Conservation (phyloP, 1,140 invertebrate species). For the Drosophila athabasca region DNA sequence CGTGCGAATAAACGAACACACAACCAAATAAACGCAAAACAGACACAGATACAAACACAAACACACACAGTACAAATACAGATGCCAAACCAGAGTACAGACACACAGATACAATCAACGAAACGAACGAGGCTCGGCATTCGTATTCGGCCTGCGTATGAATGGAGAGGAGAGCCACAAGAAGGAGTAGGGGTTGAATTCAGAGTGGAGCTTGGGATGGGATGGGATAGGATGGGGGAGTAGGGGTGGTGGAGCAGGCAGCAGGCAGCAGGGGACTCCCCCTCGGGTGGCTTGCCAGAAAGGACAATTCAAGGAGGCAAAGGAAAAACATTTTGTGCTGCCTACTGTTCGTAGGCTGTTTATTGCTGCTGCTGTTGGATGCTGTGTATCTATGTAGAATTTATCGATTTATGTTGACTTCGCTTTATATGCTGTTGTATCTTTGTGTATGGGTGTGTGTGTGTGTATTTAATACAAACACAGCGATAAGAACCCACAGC, state of each 20-base stretch:
- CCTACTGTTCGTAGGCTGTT: slow-evolving; percentile 68
- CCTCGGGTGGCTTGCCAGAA: slow-evolving; percentile 28
- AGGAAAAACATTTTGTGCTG: slow-evolving; percentile 68
- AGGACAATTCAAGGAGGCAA: slow-evolving; percentile 79
- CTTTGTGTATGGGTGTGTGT: too few species aligned
- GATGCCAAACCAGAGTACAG: neutral
- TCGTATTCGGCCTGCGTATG: slow-evolving; percentile 58
- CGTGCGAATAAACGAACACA: slow-evolving; percentile 63
- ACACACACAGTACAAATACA: neutral
- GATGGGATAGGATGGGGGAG: slow-evolving; percentile 1
- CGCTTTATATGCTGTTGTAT: slow-evolving; percentile 49
- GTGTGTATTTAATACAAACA: slow-evolving; percentile 64
- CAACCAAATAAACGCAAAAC: slow-evolving; percentile 6
- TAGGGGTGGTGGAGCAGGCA: too few species aligned
- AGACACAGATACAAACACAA: slow-evolving; percentile 3
- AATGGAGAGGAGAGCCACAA: slow-evolving; percentile 34
- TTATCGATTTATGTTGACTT: slow-evolving; percentile 82
- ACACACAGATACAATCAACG: slow-evolving; percentile 10
- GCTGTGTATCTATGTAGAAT: slow-evolving; percentile 68
- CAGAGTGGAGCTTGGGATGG: slow-evolving; percentile 2
- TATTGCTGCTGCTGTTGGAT: slow-evolving; percentile 52
- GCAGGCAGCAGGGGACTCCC: too few species aligned
- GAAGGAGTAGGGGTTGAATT: slow-evolving; percentile 17
- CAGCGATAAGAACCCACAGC: slow-evolving; percentile 59
- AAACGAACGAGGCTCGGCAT: slow-evolving; percentile 48